Evolutionary conservation across 2,888 invertebrate genomes (phyloP), one percentile per base, ranked within the genome.

Genomic region (Sarcophaga caerulescens): DNA sequence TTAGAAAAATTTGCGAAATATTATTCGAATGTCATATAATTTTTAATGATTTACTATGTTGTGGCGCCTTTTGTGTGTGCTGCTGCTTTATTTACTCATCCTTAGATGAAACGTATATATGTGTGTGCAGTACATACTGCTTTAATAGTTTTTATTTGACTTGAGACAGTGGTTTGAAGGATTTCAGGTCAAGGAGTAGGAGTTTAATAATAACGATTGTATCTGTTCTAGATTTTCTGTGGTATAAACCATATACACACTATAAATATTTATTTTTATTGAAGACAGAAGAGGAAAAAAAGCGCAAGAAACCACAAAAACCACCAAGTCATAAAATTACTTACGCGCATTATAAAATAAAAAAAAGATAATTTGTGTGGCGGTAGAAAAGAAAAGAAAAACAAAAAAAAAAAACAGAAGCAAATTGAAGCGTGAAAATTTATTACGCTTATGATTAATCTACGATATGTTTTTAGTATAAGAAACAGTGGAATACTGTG

Each of bases 301-400:
- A 52, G 52, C 14, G 17, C 12, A 52, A 52, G 3, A 17, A 52
- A 85, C 83, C 84, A 84, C 82, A 88, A 87, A 91, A 90, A 90
- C 91, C 92, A 89, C 91, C 91, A 91, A 91, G 92, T 91, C 91
- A 91, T 91, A 91, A 91, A 91, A 91, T 92, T 91, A 91, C 91
- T 92, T 92, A 90, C 92, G 91, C 92, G 92, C 91, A 91, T 92
- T 92, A 90, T 92, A 91, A 91, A 82, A 90, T 92, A 91, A 92
- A 82, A 91, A 91, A 91, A 82, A 90, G 91, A 91, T 92, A 82
- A 91, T 92, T 91, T 91, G 79, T 85, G 79, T 76, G 87, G 52
- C 52, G 17, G 52, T 14, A 52, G 12, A 12, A 14, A 5, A 14
- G 17, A 52, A 52, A 52, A 14, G 17, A 52, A 52, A 14, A 11